phyloP scores from a whole-genome alignment of 2,113 vertebrate species.

The Poeciliopsis retropinna region DNA sequence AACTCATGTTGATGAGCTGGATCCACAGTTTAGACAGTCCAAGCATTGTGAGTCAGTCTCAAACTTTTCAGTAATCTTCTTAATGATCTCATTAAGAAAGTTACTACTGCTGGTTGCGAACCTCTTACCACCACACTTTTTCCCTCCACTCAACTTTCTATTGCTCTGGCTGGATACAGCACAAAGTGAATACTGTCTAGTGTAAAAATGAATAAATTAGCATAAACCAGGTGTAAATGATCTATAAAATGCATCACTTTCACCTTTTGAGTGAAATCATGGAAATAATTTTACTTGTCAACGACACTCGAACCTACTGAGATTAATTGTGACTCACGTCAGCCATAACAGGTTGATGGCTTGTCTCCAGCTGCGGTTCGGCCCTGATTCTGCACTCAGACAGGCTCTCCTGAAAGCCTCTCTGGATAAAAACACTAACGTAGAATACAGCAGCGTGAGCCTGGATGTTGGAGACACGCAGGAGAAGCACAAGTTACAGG shows the following conservation, averaged over 20 bases:
- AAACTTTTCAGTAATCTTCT: background rate
- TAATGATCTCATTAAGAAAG: background rate
- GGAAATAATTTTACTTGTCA: too few relatives aligned
- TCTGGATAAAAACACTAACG: slow-evolving; percentile 91
- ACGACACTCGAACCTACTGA: background rate
- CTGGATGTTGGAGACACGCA: slow-evolving; percentile 68
- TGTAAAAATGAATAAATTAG: too few relatives aligned
- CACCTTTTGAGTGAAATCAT: too few relatives aligned
- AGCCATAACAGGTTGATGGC: slow-evolving; percentile 93
- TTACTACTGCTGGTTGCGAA: too few relatives aligned
- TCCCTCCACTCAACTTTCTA: too few relatives aligned
- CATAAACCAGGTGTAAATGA: too few relatives aligned
- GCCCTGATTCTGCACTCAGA: slow-evolving; percentile 81
- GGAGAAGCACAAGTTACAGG: background rate
- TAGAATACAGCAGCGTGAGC: slow-evolving; percentile 92
- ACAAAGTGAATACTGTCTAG: too few relatives aligned
- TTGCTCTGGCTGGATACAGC: too few relatives aligned
- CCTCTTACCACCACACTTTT: background rate
- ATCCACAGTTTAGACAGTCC: too few relatives aligned
- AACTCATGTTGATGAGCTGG: too few relatives aligned
- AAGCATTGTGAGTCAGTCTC: background rate
- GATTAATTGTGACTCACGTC: slow-evolving; percentile 81
- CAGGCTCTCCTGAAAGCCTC: slow-evolving; percentile 96
- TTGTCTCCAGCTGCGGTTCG: slow-evolving; percentile 89
- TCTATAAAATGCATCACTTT: too few relatives aligned